These are phyloP conservation scores for Dendrocincla tyrannina DNA, from an alignment of 2,797 vertebrate genomes.

Conservation along the genomic window DNA sequence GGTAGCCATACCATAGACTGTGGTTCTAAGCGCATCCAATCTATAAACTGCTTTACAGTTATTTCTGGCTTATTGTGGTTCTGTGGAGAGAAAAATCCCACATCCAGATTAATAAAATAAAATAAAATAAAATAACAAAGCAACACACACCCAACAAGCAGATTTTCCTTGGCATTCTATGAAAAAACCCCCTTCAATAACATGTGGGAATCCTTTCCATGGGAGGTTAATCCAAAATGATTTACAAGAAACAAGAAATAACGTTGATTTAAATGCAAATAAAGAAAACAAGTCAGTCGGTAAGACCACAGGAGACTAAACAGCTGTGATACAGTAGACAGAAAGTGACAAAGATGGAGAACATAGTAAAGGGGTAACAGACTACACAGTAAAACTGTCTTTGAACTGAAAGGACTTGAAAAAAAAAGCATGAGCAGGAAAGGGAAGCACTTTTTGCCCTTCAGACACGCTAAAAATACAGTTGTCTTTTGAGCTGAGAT, in stretches of 20 bases:
- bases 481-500: not conserved
- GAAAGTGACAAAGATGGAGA: not conserved
- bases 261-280: not conserved
- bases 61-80: constrained; percentile 94
- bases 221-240: not conserved
- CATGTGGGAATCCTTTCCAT: not conserved
- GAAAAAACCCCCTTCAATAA: not conserved
- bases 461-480: not conserved
- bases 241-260: not conserved
- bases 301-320: not conserved
- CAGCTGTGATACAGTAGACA: not conserved
- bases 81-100: constrained; percentile 67
- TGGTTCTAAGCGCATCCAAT: constrained; percentile 96
- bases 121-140: not conserved
- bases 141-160: not conserved
- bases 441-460: not conserved
- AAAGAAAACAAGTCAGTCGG: not conserved
- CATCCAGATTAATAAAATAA: not conserved
- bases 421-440: not conserved
- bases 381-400: not conserved
- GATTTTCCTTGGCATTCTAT: not conserved
- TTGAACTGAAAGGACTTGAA: not conserved
- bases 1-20: constrained; percentile 99
- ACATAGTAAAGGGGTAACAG: not conserved
- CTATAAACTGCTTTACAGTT: constrained; percentile 90